Evolutionary conservation across 2,888 invertebrate species (phyloP), one percentile per base, ranked within the genome.

Genomic region (Caenorhabditis sp.): DNA sequence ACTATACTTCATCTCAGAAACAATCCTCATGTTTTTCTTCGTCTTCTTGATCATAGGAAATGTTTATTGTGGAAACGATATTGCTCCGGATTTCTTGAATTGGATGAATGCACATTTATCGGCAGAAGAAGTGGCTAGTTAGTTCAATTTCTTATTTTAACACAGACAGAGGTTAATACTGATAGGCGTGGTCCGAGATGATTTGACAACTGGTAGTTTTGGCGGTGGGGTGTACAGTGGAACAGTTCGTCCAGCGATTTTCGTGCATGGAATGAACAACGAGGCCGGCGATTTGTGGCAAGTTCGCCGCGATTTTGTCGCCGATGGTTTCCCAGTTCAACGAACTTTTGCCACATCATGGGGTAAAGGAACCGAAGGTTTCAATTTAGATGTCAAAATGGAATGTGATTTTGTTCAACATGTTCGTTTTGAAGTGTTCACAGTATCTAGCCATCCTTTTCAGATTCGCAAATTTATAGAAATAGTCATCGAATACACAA

Each of bases 331-430:
- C 50, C 66, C 66, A 14, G 50, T n/a, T 2, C 26, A 59, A n/a
- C 58, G 58, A 8, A 21, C 67, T n/a, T 62, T 74, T 36, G 74
- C 69, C 1, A 76, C 78, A 5, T 62, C 78, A 21, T 79, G 69
- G 66, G 77, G 78, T 36, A 36, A 27, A 17, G 78, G 78, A 27
- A 62, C 59, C 17, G 66, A 65, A 24, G 50, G 37, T 12, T 37
- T 59, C 17, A 58, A 73, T 24, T 31, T 65, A 43, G 54, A 62
- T n/a, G 60, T 67, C 5, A 61, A 57, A 51, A 66, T 79, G 67
- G 62, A 51, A 19, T 79, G 78, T 66, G 74, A 57, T 23, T 58
- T 68, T 62, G 70, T 77, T 0, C 67, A 70, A 43, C 76, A 76
- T 58, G 78, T 76, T 60, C 26, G 37, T 17, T 17, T 17, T 27